Evolutionary conservation across 1,140 invertebrate species (phyloP).

Genomic region (Drosophila insularis): DNA sequence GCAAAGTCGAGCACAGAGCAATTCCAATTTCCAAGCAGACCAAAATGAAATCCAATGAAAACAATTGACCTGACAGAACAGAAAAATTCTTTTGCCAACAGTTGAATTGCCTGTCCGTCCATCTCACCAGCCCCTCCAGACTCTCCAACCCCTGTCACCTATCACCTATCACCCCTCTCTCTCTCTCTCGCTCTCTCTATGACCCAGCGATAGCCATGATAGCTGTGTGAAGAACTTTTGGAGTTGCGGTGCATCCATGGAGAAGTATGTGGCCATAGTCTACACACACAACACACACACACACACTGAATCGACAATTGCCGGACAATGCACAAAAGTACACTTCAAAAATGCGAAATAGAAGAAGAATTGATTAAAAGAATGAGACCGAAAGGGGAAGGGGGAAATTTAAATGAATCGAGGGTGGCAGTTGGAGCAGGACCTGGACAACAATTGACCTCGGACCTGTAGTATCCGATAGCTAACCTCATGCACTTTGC

Average conservation of each 20-base stretch:
- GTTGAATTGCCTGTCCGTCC: not conserved
- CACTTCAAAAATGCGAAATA: conserved; percentile 53
- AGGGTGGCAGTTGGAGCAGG: not conserved
- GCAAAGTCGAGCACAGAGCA: conserved; percentile 41
- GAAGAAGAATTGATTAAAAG: conserved; percentile 62
- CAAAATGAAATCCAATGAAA: conserved; percentile 41
- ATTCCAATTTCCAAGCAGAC: conserved; percentile 19
- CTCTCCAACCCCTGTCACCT: not conserved
- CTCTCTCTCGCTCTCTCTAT: not conserved
- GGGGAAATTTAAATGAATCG: conserved; percentile 23
- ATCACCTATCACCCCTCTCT: not conserved
- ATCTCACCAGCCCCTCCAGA: not conserved
- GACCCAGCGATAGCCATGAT: not conserved
- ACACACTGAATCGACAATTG: not conserved
- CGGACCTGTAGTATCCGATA: not conserved
- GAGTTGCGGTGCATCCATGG: not conserved
- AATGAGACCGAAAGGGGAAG: no score
- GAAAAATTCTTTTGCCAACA: conserved; percentile 13
- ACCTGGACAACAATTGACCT: conserved; percentile 13
- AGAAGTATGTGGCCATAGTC: no score
- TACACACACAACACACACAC: no score
- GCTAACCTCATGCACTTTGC: conserved; percentile 59
- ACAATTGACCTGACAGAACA: conserved; percentile 31
- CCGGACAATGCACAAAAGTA: conserved; percentile 17
- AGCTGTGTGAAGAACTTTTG: conserved; percentile 7